Evolutionary conservation across 2,888 invertebrate species (phyloP).

Genomic region (Pollenia griseotomentosa): DNA sequence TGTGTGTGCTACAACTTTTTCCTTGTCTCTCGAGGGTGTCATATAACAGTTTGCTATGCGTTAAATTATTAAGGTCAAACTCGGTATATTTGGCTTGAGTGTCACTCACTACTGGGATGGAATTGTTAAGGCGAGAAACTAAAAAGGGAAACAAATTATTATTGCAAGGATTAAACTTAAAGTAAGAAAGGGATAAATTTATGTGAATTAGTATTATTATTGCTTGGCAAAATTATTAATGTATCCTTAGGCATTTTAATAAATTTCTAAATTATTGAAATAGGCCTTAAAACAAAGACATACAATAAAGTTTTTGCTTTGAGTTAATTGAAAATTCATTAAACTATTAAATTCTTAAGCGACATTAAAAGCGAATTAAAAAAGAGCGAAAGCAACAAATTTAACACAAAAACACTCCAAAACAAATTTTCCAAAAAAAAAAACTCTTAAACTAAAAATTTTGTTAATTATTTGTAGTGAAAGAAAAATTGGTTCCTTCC

Average conservation of each 20-base stretch:
- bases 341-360: no score
- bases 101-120: neutral
- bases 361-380: no score
- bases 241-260: neutral
- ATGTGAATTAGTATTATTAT: constrained; percentile 19
- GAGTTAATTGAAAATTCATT: no score
- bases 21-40: constrained; percentile 63
- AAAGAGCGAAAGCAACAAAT: no score
- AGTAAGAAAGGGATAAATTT: constrained; percentile 40
- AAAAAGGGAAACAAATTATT: constrained; percentile 43
- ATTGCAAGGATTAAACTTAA: constrained; percentile 39
- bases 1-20: constrained; percentile 35
- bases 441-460: no score
- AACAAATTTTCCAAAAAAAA: no score
- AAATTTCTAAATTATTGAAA: no score
- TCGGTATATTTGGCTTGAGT: constrained; percentile 42
- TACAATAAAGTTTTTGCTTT: no score
- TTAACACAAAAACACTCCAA: no score
- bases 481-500: no score
- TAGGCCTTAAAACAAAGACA: no score
- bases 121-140: neutral
- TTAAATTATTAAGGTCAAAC: constrained; percentile 72
- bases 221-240: constrained; percentile 11
- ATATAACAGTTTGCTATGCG: constrained; percentile 69
- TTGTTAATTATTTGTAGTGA: no score